A percentile compares a stretch with the other conserved stretches of the same genome.
Conservation (phyloP, 1,140 invertebrate species). For the Druon quercuslanigerum region DNA sequence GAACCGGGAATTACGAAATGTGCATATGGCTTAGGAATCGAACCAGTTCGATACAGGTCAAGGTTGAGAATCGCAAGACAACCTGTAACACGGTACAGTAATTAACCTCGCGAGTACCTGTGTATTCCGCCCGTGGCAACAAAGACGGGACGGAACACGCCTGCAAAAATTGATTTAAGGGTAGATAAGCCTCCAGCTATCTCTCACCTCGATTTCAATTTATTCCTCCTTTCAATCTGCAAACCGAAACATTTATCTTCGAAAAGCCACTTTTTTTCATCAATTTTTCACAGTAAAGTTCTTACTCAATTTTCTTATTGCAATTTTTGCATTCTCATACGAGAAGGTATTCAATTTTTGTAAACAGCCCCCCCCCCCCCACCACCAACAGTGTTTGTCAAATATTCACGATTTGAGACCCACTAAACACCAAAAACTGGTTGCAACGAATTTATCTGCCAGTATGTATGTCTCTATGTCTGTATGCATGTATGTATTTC, state of each 20-base stretch:
- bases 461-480: no score
- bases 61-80: conserved; percentile 53
- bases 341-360: no score
- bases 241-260: neutral
- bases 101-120: neutral
- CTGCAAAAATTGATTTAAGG: conserved; percentile 25
- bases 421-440: no score
- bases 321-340: no score
- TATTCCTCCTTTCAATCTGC: neutral
- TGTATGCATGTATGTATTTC: no score
- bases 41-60: conserved; percentile 63
- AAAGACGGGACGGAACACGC: conserved; percentile 22
- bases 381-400: no score
- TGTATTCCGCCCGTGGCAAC: neutral
- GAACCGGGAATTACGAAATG: conserved; percentile 64
- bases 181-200: conserved; percentile 15
- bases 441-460: no score
- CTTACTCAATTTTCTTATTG: no score
- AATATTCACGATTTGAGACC: no score
- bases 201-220: neutral
- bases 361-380: no score
- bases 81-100: conserved; percentile 25
- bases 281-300: no score
- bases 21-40: conserved; percentile 60
- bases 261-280: neutral